Evolutionary conservation across 1,140 invertebrate genomes (phyloP), one percentile per base, ranked within the genome.

Genomic region (Chrysoperla carnea): DNA sequence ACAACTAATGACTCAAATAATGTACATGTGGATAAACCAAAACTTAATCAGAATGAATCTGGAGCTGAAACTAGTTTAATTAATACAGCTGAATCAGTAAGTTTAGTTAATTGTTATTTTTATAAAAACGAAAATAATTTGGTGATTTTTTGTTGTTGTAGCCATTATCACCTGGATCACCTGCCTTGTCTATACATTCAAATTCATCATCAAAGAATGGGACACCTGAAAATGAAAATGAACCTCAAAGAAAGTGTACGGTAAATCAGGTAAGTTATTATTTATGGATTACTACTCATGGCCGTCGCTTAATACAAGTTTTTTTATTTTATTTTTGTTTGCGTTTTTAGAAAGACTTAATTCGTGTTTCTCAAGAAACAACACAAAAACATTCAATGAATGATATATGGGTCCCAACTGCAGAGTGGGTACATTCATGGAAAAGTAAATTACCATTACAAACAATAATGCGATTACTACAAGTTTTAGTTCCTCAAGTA

Each of bases 401-500:
- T 0, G 54, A 57, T 1, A 50, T 70, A 13, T 96, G 91, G 91
- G 65, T 77, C 4, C 85, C 91, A 6, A 85, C 85, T 14, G 74
- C 82, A 14, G 87, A 94, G 48, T 98, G 94, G 94, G 92, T 95
- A 31, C 75, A 84, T 48, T 82, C 85, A 6, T 99, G 95, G 95
- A 94, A 98, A 58, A 80, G 77, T 42, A 98, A 98, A 67, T 66
- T 99, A 44, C 95, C 95, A 1, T 62, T 99, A 40, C 94, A 99
- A 69, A 99, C 94, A 27, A 98, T 99, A 46, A 98, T 99, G 93
- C 71, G 95, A 51, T 72, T 99, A 52, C 66, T 99, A 36, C 95
- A 99, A 70, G 95, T 99, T 9, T 67, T 99, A 1, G 95, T 99
- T 37, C 95, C 96, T 38, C 95, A 99, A 70, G 95, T 99, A 8